A percentile compares a stretch with the other conserved stretches of the same genome.
Conservation (phyloP, 2,888 invertebrate species). For the Phortica okadai region DNA sequence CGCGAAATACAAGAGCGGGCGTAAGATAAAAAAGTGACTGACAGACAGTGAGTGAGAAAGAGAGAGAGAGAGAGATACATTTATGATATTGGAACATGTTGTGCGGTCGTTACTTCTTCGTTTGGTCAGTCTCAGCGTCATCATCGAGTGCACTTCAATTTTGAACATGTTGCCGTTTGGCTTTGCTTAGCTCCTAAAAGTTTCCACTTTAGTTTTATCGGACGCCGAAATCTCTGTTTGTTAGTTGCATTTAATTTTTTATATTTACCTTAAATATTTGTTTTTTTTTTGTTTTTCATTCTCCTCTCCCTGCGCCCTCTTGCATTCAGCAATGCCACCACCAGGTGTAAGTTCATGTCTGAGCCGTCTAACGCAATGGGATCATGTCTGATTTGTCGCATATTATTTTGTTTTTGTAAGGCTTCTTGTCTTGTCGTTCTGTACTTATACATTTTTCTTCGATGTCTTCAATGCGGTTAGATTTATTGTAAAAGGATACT, state of each 20-base stretch:
- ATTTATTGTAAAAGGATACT: conserved; percentile 25
- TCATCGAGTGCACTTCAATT: background rate
- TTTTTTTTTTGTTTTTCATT: background rate
- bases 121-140: background rate
- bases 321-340: background rate
- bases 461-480: conserved; percentile 9
- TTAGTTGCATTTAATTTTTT: background rate
- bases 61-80: background rate
- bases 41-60: background rate
- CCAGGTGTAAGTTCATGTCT: background rate
- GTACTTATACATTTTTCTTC: background rate
- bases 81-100: conserved; percentile 49
- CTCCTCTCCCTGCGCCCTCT: background rate
- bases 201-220: background rate
- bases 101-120: conserved; percentile 54
- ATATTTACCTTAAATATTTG: background rate
- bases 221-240: conserved; percentile 5
- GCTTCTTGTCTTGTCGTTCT: background rate
- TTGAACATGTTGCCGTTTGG: background rate
- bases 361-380: background rate
- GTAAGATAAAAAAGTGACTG: background rate
- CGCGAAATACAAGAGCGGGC: too few relatives aligned
- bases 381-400: background rate
- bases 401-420: too few relatives aligned
- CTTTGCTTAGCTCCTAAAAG: background rate